These are phyloP conservation scores for Hoplodrina ambigua DNA, from an alignment of 2,888 invertebrate genomes.

Conservation along the genomic window DNA sequence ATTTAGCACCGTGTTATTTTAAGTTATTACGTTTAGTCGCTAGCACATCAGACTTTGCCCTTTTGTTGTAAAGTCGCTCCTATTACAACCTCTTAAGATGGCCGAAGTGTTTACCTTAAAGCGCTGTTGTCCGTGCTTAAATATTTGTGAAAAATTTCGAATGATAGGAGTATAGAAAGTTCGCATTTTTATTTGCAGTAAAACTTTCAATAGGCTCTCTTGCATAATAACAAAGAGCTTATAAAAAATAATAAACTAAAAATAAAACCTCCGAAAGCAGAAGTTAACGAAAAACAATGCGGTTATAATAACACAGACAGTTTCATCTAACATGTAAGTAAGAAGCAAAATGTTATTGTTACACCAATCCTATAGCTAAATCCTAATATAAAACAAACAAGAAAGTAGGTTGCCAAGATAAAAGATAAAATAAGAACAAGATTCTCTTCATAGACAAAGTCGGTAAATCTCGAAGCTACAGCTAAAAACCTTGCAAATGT, in stretches of 20 bases:
- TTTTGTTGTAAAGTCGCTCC: too few relatives aligned
- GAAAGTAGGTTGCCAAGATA: slow-evolving; percentile 32
- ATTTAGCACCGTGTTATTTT: not conserved
- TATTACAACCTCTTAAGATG: too few relatives aligned
- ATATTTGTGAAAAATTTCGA: too few relatives aligned
- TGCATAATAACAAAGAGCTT: not conserved
- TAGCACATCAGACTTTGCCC: too few relatives aligned
- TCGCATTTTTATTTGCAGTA: not conserved
- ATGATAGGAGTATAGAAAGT: not conserved
- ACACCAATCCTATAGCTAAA: slow-evolving; percentile 13
- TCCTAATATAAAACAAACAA: slow-evolving; percentile 37
- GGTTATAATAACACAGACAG: slow-evolving; percentile 4
- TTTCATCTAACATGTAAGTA: slow-evolving; percentile 15
- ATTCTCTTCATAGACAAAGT: slow-evolving; percentile 45
- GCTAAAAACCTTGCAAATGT: slow-evolving; percentile 28
- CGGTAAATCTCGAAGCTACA: slow-evolving; percentile 30
- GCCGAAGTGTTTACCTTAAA: too few relatives aligned
- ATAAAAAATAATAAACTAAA: not conserved
- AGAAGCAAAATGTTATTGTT: slow-evolving; percentile 21
- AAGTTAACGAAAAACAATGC: slow-evolving; percentile 1
- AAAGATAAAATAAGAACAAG: slow-evolving; percentile 37
- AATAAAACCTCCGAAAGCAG: not conserved
- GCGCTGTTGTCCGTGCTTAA: too few relatives aligned
- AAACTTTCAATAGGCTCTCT: not conserved
- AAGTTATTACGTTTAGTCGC: too few relatives aligned